These are phyloP conservation scores for Plebejus melissa DNA, from an alignment of 2,888 invertebrate species.

Conservation along the genomic window DNA sequence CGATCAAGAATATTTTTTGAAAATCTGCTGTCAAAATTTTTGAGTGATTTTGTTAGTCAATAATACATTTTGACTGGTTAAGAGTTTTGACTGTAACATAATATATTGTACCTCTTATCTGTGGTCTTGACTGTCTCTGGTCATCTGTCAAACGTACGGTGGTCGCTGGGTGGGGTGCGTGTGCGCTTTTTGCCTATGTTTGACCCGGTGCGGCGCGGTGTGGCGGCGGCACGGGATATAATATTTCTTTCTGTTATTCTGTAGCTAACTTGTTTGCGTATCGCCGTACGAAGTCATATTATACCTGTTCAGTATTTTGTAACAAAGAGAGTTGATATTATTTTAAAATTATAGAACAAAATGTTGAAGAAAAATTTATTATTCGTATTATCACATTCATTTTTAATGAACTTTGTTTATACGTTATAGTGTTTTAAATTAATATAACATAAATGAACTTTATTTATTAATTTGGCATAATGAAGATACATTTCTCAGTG, in stretches of 20 bases:
- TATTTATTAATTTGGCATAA: conserved; percentile 46
- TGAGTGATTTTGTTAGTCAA: too few species aligned
- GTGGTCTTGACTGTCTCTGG: not conserved
- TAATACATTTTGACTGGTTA: too few species aligned
- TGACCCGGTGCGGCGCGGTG: conserved; percentile 35
- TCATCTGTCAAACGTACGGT: conserved; percentile 12
- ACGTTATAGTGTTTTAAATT: conserved; percentile 56
- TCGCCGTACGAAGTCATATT: conserved; percentile 54
- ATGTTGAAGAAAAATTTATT: conserved; percentile 50
- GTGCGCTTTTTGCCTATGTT: conserved; percentile 52
- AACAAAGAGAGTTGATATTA: conserved; percentile 49
- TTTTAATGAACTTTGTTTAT: conserved; percentile 52
- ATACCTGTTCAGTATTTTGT: conserved; percentile 30
- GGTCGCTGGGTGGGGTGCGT: conserved; percentile 54
- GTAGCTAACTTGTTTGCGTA: conserved; percentile 61
- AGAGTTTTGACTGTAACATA: too few species aligned
- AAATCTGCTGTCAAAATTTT: too few species aligned
- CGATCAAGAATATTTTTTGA: too few species aligned
- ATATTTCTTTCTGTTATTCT: conserved; percentile 70
- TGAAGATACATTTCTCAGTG: conserved; percentile 64
- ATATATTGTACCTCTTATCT: too few species aligned
- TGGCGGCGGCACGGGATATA: conserved; percentile 48
- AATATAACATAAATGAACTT: conserved; percentile 38
- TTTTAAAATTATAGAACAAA: conserved; percentile 60
- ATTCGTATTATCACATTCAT: conserved; percentile 38